Percentiles rank a stretch among this genome's conserved stretches.
Conservation (phyloP, 1,140 invertebrate species). For the Diachasmimorpha longicaudata region DNA sequence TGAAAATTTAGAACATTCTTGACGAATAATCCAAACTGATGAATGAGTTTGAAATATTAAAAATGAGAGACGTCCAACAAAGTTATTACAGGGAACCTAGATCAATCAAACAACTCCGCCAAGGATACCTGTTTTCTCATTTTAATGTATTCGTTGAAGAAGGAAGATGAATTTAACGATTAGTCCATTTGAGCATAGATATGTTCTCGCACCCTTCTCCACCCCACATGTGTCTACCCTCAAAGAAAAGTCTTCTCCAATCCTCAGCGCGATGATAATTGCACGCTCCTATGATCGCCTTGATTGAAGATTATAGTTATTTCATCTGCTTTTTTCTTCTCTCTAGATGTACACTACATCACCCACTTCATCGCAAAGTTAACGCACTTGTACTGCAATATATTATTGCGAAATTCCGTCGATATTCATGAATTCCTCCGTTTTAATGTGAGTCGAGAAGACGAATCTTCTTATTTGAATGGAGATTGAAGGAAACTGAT, state of each 20-base stretch:
- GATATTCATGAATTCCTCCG: no score
- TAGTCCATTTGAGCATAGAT: neutral
- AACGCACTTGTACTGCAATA: neutral
- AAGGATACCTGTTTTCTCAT: neutral
- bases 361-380: neutral
- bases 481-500: neutral
- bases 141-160: neutral
- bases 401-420: neutral
- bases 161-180: neutral
- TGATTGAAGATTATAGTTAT: slow-evolving; percentile 46
- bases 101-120: neutral
- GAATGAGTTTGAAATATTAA: neutral
- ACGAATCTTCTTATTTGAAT: neutral
- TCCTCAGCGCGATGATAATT: slow-evolving; percentile 33
- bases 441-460: neutral
- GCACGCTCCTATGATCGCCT: slow-evolving; percentile 18
- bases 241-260: neutral
- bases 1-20: no score
- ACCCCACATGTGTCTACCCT: neutral
- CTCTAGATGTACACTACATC: neutral
- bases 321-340: slow-evolving; percentile 21
- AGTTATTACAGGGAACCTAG: neutral
- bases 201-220: neutral
- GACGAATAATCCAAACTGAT: neutral
- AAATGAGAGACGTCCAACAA: neutral